Conservation (phyloP, 2,113 vertebrate species). For the Morone saxatilis region DNA sequence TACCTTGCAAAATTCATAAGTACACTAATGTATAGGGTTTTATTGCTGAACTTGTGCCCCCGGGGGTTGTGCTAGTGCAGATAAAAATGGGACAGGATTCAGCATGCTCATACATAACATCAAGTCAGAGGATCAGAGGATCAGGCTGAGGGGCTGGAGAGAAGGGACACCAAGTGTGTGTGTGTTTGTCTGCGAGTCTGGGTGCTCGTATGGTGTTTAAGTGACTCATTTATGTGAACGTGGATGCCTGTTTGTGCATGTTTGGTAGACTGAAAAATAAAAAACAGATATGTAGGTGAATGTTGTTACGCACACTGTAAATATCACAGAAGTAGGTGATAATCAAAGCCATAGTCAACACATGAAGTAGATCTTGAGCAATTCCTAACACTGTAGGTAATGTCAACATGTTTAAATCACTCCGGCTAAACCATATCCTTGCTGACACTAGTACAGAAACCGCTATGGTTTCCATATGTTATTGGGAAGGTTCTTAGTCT, state of each 20-base stretch:
- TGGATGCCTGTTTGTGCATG: conserved; percentile 22
- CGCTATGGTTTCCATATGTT: conserved; percentile 77
- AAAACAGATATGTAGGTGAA: conserved; percentile 10
- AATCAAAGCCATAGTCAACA: too few relatives aligned
- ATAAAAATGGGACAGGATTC: conserved; percentile 59
- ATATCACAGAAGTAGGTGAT: too few relatives aligned
- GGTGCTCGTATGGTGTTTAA: conserved; percentile 1
- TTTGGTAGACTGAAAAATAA: background rate
- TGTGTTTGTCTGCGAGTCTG: conserved; percentile 27
- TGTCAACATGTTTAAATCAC: conserved; percentile 38
- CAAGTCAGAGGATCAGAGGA: conserved; percentile 25
- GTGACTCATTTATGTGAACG: background rate
- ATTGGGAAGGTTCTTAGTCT: conserved; percentile 30
- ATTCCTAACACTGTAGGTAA: conserved; percentile 31
- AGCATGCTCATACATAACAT: conserved; percentile 49
- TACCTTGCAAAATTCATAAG: conserved; percentile 14
- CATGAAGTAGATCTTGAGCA: background rate
- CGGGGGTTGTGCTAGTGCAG: conserved; percentile 23
- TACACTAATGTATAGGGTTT: conserved; percentile 28
- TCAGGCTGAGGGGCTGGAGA: conserved; percentile 6
- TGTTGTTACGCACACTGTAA: background rate
- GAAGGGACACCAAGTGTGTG: background rate
- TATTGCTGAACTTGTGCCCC: conserved; percentile 28
- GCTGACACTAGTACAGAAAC: conserved; percentile 63
- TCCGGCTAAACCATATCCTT: conserved; percentile 46